Conservation (phyloP, 30 jellyfish, hydroid and myxozoan species). For the Morbakka virulenta region DNA sequence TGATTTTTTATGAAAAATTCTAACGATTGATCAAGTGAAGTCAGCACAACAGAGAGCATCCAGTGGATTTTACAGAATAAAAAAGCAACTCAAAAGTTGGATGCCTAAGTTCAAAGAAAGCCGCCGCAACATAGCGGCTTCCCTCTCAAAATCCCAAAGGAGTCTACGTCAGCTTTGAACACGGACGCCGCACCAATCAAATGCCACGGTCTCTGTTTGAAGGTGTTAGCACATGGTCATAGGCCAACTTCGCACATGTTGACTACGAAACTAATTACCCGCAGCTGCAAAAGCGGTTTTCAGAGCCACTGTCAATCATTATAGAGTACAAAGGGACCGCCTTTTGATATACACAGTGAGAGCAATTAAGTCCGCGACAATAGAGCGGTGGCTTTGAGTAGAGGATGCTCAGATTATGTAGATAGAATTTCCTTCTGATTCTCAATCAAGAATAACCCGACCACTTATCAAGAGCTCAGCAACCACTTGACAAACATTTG, state of each 20-base stretch:
- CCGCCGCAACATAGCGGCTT: conserved; percentile 97
- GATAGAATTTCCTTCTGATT: background rate
- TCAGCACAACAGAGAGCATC: background rate
- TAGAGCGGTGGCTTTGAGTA: conserved; percentile 73
- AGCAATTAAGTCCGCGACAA: conserved; percentile 81
- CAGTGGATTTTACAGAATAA: background rate
- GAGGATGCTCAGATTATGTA: conserved; percentile 8
- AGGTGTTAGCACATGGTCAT: conserved; percentile 96
- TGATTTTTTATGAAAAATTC: background rate
- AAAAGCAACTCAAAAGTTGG: background rate
- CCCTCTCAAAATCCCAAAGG: conserved; percentile 81
- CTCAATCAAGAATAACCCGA: background rate
- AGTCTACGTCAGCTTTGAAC: conserved; percentile 85
- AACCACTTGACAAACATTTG: too few relatives aligned
- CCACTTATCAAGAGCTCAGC: background rate
- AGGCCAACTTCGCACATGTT: conserved; percentile 95
- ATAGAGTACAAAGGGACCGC: conserved; percentile 67
- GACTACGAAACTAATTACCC: conserved; percentile 85
- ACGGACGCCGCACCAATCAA: conserved; percentile 86
- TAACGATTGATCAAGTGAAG: background rate
- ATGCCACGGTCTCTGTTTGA: conserved; percentile 52
- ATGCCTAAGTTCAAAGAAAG: conserved; percentile 60
- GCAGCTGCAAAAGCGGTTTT: conserved; percentile 91
- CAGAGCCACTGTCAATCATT: conserved; percentile 87
- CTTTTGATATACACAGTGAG: conserved; percentile 76